Percentiles rank a stretch among this genome's conserved stretches.
Evolutionary conservation across 2,888 invertebrate species (phyloP).

Genomic region (Cephus pygmeus): DNA sequence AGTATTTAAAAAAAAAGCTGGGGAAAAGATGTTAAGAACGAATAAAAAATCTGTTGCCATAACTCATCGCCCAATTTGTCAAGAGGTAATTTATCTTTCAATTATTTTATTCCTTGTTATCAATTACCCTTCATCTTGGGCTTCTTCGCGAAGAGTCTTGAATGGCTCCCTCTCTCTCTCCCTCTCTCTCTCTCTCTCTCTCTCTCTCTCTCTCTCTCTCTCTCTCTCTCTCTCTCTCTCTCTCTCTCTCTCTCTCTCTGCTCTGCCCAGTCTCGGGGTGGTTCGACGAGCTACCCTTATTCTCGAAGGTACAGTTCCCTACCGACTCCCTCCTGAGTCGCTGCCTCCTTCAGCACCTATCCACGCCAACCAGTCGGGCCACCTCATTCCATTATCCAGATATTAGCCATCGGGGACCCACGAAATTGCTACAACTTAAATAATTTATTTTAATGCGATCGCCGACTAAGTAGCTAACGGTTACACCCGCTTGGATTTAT

Average conservation of each 20-base stretch:
- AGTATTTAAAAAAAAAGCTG: too few relatives aligned
- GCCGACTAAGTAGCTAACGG: slow-evolving; percentile 55
- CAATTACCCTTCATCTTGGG: slow-evolving; percentile 50
- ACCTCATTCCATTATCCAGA: slow-evolving; percentile 61
- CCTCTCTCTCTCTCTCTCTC: slow-evolving; percentile 27
- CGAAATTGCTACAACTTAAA: slow-evolving; percentile 64
- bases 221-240: slow-evolving; percentile 25
- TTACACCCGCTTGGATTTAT: slow-evolving; percentile 53
- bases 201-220: slow-evolving; percentile 26
- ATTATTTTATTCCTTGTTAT: slow-evolving; percentile 60
- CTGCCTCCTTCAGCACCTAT: background rate
- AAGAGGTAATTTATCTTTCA: slow-evolving; percentile 52
- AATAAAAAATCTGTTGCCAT: slow-evolving; percentile 17
- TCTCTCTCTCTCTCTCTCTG: slow-evolving; percentile 27
- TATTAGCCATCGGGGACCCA: slow-evolving; percentile 64
- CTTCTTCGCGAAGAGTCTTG: slow-evolving; percentile 30
- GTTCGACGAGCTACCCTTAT: slow-evolving; percentile 25
- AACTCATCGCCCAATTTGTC: slow-evolving; percentile 46
- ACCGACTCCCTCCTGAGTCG: background rate
- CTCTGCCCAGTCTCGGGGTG: slow-evolving; percentile 22
- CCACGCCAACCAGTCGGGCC: slow-evolving; percentile 12
- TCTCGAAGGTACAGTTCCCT: slow-evolving; percentile 10
- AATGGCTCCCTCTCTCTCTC: slow-evolving; percentile 25
- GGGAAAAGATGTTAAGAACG: too few relatives aligned
- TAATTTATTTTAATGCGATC: slow-evolving; percentile 64